phyloP scores from a whole-genome alignment of 1,140 invertebrate species.

The Anastrepha obliqua region DNA sequence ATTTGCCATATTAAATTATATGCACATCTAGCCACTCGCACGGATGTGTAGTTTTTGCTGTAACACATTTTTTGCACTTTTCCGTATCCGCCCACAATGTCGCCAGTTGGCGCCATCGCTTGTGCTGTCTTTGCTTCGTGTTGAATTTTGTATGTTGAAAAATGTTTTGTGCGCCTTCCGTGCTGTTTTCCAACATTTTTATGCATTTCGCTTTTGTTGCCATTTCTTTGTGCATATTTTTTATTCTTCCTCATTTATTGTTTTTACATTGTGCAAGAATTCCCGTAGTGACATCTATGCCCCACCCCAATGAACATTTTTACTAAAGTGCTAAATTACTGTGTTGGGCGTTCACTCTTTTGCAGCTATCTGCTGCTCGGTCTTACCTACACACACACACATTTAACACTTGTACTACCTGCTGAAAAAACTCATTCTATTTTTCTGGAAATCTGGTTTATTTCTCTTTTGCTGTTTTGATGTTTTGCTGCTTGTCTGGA shows the following conservation, averaged over 20 bases:
- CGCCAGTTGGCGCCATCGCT: slow-evolving; percentile 12
- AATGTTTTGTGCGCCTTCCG: neutral
- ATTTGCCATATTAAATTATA: slow-evolving; percentile 45
- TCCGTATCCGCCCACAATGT: neutral
- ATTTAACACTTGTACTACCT: neutral
- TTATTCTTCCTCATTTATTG: neutral
- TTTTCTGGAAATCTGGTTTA: neutral
- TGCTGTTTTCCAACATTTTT: slow-evolving; percentile 21
- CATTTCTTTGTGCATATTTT: slow-evolving; percentile 23
- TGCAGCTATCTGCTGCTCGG: neutral
- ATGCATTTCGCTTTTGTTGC: slow-evolving; percentile 34
- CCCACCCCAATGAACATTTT: too few relatives aligned
- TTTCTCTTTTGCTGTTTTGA: neutral
- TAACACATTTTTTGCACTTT: neutral
- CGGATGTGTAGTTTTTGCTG: neutral
- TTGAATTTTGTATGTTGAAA: neutral
- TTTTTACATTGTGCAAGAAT: slow-evolving; percentile 18
- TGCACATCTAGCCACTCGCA: neutral
- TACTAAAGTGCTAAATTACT: slow-evolving; percentile 37
- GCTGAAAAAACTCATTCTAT: neutral
- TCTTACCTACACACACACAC: too few relatives aligned
- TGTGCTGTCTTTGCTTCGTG: neutral
- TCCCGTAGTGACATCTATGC: neutral
- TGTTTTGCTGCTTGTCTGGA: neutral
- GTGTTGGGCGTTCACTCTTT: neutral